phyloP scores from a whole-genome alignment of 1,140 invertebrate species.

The Magallana angulata region DNA sequence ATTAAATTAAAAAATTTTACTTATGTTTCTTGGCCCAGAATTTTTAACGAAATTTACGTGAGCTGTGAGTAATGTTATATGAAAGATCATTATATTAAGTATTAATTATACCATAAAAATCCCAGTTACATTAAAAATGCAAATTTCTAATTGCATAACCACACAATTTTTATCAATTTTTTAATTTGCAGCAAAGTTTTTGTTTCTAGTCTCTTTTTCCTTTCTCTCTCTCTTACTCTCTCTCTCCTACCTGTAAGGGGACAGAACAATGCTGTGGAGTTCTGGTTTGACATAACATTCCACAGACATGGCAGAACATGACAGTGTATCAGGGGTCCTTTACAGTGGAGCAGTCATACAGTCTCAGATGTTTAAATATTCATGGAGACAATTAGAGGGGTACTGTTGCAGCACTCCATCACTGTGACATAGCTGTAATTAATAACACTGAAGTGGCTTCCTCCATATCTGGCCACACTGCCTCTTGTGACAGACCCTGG shows the following conservation, averaged over 20 bases:
- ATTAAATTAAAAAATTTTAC: no score
- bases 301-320: conserved; percentile 4
- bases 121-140: no score
- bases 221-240: not conserved
- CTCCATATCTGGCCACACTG: no score
- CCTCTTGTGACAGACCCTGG: no score
- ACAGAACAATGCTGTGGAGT: not conserved
- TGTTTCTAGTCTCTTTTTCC: not conserved
- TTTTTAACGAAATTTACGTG: no score
- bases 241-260: not conserved
- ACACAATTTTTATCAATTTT: no score
- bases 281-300: conserved; percentile 27
- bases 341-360: not conserved
- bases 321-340: not conserved
- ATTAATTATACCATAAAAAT: no score
- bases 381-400: not conserved
- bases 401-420: not conserved
- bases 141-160: no score
- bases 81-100: no score
- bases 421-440: not conserved
- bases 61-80: no score
- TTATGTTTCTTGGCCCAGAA: no score
- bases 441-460: not conserved
- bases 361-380: conserved; percentile 19
- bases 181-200: not conserved